Base-by-base conservation (phyloP, 2,113 vertebrate genomes). In the Struthio camelus region DNA sequence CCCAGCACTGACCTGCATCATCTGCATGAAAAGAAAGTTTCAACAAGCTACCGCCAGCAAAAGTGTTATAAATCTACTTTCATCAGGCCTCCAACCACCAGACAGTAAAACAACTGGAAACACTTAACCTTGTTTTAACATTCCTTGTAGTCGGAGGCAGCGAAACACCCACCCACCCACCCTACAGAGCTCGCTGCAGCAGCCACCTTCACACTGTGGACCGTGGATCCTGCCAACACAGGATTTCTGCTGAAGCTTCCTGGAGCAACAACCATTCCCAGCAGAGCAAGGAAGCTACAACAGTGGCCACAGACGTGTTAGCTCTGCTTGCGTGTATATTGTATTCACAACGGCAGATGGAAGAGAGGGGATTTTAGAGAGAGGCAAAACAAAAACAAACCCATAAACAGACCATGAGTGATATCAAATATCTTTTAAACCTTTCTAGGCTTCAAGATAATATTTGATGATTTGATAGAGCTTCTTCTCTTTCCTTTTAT, bases 1-100 rank as follows among this genome's bases (percentile, higher is more conserved):
- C 79, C 87, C 25, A 70, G 67, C 78, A 53, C 51, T 89, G 67
- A 95, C 79, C 89, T 84, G 89, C 75, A 59, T 65, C 81, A 80
- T 75, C 54, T 36, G 54, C 71, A 30, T 15, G 54, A 92, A 87
- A 97, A 73, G 77, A 51, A 90, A 85, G 38, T 70, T 91, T 93
- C 25, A 4, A 89, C 71, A 85, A 83, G 79, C 87, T 91, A 71
- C 93, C 71, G 30, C 81, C 82, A 89, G 66, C 20, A 2, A 54
- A 96, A 96, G 71, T 66, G 64, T 89, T 91, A 91, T 67, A 94
- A 87, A 93, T 78, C 64, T 80, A 64, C 89, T 95, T 95, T 96
- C 94, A 83, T 91, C 79, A 80, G 81, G 76, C 81, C 84, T 95
- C 81, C 70, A 80, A 50, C 53, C 81, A 80, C 77, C 14, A 94